Percentiles rank a stretch among this genome's conserved stretches.
Evolutionary conservation across 2,888 invertebrate genomes (phyloP).

Genomic region (Scaptomyza parva): DNA sequence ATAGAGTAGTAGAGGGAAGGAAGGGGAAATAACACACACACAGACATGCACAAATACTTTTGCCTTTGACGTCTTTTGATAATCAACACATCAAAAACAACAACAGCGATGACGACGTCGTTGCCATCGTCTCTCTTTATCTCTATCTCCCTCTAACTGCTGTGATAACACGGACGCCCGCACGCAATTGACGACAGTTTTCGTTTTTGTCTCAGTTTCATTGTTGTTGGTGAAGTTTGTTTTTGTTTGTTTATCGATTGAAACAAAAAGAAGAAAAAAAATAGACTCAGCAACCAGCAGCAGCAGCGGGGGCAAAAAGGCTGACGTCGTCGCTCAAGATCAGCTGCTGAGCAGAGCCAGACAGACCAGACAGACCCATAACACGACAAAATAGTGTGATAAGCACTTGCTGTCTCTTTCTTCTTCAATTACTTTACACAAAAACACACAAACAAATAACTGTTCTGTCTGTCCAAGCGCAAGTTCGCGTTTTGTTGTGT

Average conservation of each 20-base stretch:
- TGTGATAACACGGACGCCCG: slow-evolving; percentile 56
- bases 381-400: slow-evolving; percentile 25
- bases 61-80: slow-evolving; percentile 65
- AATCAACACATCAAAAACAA: slow-evolving; percentile 54
- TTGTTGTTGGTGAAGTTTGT: slow-evolving; percentile 29
- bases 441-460: slow-evolving; percentile 24
- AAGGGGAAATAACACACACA: slow-evolving; percentile 22
- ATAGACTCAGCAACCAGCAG: not conserved
- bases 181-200: slow-evolving; percentile 59
- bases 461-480: slow-evolving; percentile 2
- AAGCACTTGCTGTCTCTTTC: slow-evolving; percentile 13
- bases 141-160: slow-evolving; percentile 2
- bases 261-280: slow-evolving; percentile 48
- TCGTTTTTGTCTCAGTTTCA: slow-evolving; percentile 13
- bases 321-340: slow-evolving; percentile 52
- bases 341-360: slow-evolving; percentile 38
- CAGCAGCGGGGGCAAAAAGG: slow-evolving; percentile 6
- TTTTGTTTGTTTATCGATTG: slow-evolving; percentile 67
- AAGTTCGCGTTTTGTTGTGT: slow-evolving; percentile 43
- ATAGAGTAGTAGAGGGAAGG: not conserved
- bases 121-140: slow-evolving; percentile 1
- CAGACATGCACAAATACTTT: slow-evolving; percentile 11
- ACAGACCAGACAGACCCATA: slow-evolving; percentile 2
- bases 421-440: slow-evolving; percentile 24
- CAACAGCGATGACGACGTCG: slow-evolving; percentile 7